These are phyloP conservation scores for Ceratitis capitata DNA, from an alignment of 1,140 invertebrate genomes.

Conservation along the genomic window DNA sequence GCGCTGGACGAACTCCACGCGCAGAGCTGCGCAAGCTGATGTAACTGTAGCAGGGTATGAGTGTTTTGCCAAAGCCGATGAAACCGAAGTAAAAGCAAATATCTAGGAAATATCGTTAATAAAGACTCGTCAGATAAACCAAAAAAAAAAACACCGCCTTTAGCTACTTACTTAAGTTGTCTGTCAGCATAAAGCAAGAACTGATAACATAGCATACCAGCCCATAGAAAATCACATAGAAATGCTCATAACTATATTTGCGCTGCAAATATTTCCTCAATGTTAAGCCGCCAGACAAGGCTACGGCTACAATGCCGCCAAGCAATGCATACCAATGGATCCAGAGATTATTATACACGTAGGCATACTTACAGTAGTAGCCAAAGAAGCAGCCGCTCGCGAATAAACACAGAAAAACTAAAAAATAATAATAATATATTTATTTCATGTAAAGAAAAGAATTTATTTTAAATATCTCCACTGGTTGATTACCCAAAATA, in stretches of 20 bases:
- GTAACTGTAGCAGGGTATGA: conserved; percentile 54
- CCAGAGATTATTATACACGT: conserved; percentile 58
- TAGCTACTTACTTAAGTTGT: conserved; percentile 53
- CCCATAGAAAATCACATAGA: conserved; percentile 59
- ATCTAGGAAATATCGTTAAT: conserved; percentile 44
- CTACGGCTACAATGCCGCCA: conserved; percentile 45
- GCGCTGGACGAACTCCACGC: conserved; percentile 49
- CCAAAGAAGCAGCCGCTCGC: conserved; percentile 54
- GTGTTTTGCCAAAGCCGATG: conserved; percentile 52
- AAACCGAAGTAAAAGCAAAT: conserved; percentile 60
- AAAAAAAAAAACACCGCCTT: not conserved
- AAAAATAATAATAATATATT: not conserved
- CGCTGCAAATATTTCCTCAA: conserved; percentile 51
- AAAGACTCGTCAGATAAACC: too few relatives aligned
- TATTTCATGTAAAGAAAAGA: too few relatives aligned
- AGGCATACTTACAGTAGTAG: conserved; percentile 58
- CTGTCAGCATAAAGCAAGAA: conserved; percentile 58
- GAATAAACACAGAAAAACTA: conserved; percentile 49
- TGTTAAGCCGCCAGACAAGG: conserved; percentile 51
- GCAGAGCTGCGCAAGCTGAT: conserved; percentile 54
- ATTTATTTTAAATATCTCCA: not conserved
- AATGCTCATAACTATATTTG: conserved; percentile 57
- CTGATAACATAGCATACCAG: conserved; percentile 56
- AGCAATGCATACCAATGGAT: conserved; percentile 54
- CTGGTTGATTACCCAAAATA: not conserved